Evolutionary conservation across 2,797 vertebrate genomes (phyloP).

Genomic region (Buceros bicornis): DNA sequence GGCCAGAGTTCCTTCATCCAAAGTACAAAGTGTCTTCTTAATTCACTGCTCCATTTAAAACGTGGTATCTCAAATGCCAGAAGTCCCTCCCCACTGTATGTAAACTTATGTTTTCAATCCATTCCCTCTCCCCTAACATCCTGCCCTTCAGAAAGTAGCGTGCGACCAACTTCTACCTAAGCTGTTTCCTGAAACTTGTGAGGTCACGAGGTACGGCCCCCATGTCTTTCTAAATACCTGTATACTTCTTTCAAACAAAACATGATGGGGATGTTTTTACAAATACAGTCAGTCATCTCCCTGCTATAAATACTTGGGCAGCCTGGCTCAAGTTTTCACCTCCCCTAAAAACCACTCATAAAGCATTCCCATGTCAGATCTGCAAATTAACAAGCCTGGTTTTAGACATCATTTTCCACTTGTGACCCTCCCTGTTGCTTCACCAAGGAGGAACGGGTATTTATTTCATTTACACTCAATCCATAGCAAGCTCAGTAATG

Average conservation of each 20-base stretch:
- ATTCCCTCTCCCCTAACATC: neutral
- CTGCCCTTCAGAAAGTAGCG: neutral
- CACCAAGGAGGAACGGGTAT: neutral
- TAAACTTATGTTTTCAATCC: neutral
- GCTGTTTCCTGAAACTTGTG: neutral
- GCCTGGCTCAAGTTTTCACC: neutral
- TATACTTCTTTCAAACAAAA: neutral
- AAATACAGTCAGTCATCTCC: neutral
- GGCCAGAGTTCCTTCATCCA: neutral
- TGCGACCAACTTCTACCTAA: neutral
- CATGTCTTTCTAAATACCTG: rapidly evolving
- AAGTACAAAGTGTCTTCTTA: neutral
- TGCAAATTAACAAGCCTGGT: neutral
- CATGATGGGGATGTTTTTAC: neutral
- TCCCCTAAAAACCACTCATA: neutral
- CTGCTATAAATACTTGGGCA: neutral
- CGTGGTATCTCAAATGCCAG: rapidly evolving
- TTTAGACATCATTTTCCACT: neutral
- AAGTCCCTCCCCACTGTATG: neutral
- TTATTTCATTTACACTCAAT: neutral
- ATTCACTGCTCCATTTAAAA: neutral
- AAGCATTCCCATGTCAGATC: neutral
- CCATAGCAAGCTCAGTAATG: neutral
- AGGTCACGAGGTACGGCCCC: neutral
- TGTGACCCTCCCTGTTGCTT: neutral